A percentile compares a stretch with the other conserved stretches of the same genome.
Conservation (phyloP, 2,888 invertebrate species). For the Monoplex corrugatus region DNA sequence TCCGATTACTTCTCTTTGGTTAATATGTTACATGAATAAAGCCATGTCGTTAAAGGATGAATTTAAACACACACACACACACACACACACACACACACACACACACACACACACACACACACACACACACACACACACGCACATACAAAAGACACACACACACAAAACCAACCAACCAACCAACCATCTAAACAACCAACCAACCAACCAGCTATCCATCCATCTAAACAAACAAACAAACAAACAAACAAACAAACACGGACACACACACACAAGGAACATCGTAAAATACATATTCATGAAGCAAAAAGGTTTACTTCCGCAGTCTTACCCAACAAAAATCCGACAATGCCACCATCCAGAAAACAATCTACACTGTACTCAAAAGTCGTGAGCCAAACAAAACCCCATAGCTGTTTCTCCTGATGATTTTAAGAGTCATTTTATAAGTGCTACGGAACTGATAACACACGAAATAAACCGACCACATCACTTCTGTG, state of each 20-base stretch:
- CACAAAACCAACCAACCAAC: too few species aligned
- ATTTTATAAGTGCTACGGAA: background rate
- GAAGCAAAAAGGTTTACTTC: too few species aligned
- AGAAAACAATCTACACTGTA: too few species aligned
- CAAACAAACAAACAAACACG: too few species aligned
- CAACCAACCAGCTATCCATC: too few species aligned
- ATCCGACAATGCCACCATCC: too few species aligned
- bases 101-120: conserved; percentile 32
- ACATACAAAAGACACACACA: conserved; percentile 12
- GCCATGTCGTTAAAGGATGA: background rate
- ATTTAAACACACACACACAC: background rate
- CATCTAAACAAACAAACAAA: background rate
- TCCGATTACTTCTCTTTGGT: background rate
- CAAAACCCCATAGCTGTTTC: background rate
- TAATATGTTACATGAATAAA: background rate
- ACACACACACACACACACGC: conserved; percentile 27
- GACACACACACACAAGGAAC: background rate
- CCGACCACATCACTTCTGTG: too few species aligned
- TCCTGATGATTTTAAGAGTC: background rate
- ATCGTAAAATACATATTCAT: background rate
- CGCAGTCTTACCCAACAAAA: too few species aligned
- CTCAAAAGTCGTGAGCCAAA: background rate
- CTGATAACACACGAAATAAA: too few species aligned
- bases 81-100: background rate
- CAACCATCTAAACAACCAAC: too few species aligned